Evolutionary conservation across 1,140 invertebrate genomes (phyloP).

Genomic region (Macrosteles quadrilineatus): DNA sequence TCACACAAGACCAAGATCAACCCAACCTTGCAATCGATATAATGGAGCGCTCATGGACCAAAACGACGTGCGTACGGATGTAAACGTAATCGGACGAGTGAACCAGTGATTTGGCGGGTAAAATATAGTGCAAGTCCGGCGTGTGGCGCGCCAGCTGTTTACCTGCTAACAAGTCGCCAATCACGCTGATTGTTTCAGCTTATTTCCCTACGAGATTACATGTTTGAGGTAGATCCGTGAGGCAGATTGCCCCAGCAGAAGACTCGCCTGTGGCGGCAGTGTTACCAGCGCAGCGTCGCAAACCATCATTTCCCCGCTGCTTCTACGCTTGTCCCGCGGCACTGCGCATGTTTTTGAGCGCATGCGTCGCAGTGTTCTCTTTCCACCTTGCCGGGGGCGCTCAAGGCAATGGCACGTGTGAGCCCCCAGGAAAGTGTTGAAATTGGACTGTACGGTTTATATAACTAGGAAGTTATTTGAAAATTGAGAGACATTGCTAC

Average conservation of each 20-base stretch:
- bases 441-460: no score
- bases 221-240: constrained; percentile 16
- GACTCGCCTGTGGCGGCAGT: neutral
- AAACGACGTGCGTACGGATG: neutral
- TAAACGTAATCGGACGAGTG: constrained; percentile 5
- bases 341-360: neutral
- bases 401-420: neutral
- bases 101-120: constrained; percentile 1
- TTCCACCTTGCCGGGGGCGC: neutral
- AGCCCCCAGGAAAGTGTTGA: no score
- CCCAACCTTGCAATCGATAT: no score
- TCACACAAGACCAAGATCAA: no score
- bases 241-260: neutral
- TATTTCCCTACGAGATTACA: constrained; percentile 16
- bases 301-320: neutral
- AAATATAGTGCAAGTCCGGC: constrained; percentile 1
- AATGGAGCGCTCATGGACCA: no score
- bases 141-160: constrained; percentile 8
- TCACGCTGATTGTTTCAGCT: constrained; percentile 13
- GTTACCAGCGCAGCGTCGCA: constrained; percentile 4
- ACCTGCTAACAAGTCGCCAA: constrained; percentile 13
- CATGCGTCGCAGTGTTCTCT: neutral
- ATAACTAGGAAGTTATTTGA: no score
- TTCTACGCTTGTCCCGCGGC: neutral
- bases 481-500: no score